phyloP scores from a whole-genome alignment of 2,797 vertebrate genomes.

The Sparidentex hasta region DNA sequence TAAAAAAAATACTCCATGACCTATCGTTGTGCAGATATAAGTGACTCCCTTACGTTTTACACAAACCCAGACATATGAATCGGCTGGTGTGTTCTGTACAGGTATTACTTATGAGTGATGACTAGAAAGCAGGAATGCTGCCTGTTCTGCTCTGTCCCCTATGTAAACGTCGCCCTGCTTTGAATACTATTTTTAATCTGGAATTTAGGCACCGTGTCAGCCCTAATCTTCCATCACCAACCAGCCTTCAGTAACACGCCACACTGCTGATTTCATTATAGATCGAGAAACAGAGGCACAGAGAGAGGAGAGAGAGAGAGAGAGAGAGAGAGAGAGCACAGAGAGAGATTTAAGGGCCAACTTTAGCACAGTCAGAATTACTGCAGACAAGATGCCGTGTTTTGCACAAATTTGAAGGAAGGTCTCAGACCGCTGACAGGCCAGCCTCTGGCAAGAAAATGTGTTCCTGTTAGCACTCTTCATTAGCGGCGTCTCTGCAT shows the following conservation, averaged over 20 bases:
- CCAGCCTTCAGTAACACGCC: constrained; percentile 65
- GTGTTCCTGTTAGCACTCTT: constrained; percentile 64
- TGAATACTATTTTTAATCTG: constrained; percentile 72
- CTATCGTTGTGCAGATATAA: too few relatives aligned
- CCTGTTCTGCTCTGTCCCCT: constrained; percentile 3
- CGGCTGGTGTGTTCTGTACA: constrained; percentile 5
- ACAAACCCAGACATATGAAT: not conserved
- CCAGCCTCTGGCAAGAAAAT: constrained; percentile 66
- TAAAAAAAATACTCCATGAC: too few relatives aligned
- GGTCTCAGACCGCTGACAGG: constrained; percentile 64
- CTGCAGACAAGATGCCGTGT: constrained; percentile 47
- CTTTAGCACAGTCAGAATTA: constrained; percentile 48
- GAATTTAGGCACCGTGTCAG: constrained; percentile 59
- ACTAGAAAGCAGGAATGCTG: constrained; percentile 15
- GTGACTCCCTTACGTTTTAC: not conserved
- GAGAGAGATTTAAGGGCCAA: constrained; percentile 13
- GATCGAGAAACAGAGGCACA: constrained; percentile 72
- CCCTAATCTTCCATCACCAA: constrained; percentile 70
- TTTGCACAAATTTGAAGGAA: constrained; percentile 62
- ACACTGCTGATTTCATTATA: constrained; percentile 82
- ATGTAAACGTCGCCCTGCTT: constrained; percentile 39
- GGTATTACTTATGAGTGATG: constrained; percentile 22
- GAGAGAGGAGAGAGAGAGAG: not conserved
- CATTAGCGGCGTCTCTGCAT: constrained; percentile 70
- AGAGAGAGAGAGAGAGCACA: not conserved